These are phyloP conservation scores for Dasysyrphus albostriatus DNA, from an alignment of 2,888 invertebrate species.

Conservation along the genomic window DNA sequence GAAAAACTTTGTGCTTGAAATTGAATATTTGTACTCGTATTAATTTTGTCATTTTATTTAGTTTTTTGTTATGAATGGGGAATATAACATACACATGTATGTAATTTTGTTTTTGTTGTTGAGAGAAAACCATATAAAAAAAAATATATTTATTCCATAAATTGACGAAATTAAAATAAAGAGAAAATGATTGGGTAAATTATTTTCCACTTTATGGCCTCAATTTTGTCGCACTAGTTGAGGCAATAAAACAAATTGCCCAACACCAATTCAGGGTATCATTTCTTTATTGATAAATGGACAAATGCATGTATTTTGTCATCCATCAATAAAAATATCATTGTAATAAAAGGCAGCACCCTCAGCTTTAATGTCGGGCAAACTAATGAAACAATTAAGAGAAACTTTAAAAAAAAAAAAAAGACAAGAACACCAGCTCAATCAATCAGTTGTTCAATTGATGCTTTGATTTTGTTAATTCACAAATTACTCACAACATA, in stretches of 20 bases:
- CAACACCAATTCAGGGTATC: constrained; percentile 9
- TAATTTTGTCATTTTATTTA: background rate
- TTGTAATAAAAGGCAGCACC: constrained; percentile 17
- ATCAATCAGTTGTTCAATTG: constrained; percentile 27
- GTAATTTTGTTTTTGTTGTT: background rate
- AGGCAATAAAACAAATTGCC: constrained; percentile 28
- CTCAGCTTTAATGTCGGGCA: background rate
- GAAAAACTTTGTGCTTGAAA: background rate
- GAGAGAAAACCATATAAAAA: background rate
- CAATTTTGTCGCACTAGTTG: constrained; percentile 18
- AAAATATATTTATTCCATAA: background rate
- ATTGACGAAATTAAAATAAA: constrained; percentile 25
- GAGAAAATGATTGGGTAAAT: constrained; percentile 26
- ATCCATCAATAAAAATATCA: constrained; percentile 27
- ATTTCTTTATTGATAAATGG: constrained; percentile 17
- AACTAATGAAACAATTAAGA: constrained; percentile 42
- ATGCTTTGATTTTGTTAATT: constrained; percentile 28
- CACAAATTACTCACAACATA: constrained; percentile 9
- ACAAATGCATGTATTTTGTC: constrained; percentile 25
- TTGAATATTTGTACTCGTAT: background rate
- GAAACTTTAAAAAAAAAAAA: background rate
- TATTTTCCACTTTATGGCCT: constrained; percentile 1
- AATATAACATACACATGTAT: background rate
- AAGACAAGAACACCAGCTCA: background rate
- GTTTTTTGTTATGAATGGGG: background rate